Base-by-base conservation (phyloP, 1,140 invertebrate species). In the Heterodera carotae region DNA sequence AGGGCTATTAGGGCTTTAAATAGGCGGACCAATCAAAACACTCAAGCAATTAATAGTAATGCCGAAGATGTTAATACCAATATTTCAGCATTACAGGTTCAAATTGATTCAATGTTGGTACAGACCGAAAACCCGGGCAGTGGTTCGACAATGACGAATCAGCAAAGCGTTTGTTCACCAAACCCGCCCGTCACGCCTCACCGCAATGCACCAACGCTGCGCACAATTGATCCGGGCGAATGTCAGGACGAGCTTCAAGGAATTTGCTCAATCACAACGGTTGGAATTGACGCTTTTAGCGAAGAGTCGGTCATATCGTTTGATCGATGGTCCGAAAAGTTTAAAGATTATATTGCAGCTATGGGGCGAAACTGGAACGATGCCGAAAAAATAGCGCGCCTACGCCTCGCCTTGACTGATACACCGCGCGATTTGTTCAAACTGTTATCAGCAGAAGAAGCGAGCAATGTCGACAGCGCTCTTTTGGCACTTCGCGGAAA, bases 301-400 rank as follows among this genome's bases (percentile, higher is more conserved):
- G 48, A 53, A 3, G 48, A 53, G 3, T 53, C 48, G 22, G 12
- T 53, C 12, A 18, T 53, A 18, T 10, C 48, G 3, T 53, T 53
- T 53, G 48, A 53, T 0, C 12, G 18, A 18, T 53, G 48, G 48
- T 0, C 48, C 0, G 48, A 53, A 22, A 12, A 22, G 18, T 53
- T 53, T 22, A 53, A 53, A 53, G 48, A 53, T 22, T 53, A 53
- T 53, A 12, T 53, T 18, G 12, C 48, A 53, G 48, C 18, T 4
- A 18, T 31, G 18, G 25, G 67, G 33, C n/a, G 29, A 31, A 69
- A 8, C 2, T 48, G 36, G 36, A 43, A 25, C 1, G 67, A 69
- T 25, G 29, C 29, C 2, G 67, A 69, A 33, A 69, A 69, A 69
- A n/a, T 69, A 8, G 29, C 67, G n/a, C 67, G 67, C 0, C 67